Evolutionary conservation across 2,888 invertebrate species (phyloP).

Genomic region (Pterostichus niger): DNA sequence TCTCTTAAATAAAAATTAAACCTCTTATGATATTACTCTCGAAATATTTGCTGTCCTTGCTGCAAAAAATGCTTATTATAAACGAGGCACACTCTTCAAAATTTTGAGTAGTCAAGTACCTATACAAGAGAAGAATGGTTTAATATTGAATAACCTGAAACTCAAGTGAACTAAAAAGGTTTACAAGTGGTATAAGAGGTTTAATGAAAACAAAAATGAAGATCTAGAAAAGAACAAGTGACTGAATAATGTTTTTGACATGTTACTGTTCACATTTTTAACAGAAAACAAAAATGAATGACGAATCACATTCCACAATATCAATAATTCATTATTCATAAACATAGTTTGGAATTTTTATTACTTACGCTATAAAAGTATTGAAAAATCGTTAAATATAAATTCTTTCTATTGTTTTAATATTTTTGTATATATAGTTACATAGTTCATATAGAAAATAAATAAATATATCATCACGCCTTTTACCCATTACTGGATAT

Average conservation of each 20-base stretch:
- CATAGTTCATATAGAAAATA: too few species aligned
- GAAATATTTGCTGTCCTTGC: constrained; percentile 22
- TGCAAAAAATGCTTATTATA: constrained; percentile 10
- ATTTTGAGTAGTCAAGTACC: constrained; percentile 36
- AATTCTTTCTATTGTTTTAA: too few species aligned
- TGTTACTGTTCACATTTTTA: constrained; percentile 8
- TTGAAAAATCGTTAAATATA: too few species aligned
- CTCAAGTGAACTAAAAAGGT: constrained; percentile 49
- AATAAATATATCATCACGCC: too few species aligned
- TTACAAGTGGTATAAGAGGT: constrained; percentile 30
- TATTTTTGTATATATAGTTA: too few species aligned
- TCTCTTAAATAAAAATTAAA: too few species aligned
- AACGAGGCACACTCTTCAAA: constrained; percentile 32
- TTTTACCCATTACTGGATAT: too few species aligned
- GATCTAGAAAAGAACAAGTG: neutral
- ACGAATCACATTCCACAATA: too few species aligned
- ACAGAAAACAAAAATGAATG: neutral
- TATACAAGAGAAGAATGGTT: constrained; percentile 22
- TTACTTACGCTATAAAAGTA: too few species aligned
- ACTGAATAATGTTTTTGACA: constrained; percentile 32
- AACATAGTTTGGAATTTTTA: too few species aligned
- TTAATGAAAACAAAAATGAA: constrained; percentile 50
- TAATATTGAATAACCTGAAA: constrained; percentile 39
- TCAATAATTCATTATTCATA: too few species aligned
- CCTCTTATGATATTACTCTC: too few species aligned